These are phyloP conservation scores for Eupithecia pulchellata DNA, from an alignment of 2,888 invertebrate species.

Conservation along the genomic window DNA sequence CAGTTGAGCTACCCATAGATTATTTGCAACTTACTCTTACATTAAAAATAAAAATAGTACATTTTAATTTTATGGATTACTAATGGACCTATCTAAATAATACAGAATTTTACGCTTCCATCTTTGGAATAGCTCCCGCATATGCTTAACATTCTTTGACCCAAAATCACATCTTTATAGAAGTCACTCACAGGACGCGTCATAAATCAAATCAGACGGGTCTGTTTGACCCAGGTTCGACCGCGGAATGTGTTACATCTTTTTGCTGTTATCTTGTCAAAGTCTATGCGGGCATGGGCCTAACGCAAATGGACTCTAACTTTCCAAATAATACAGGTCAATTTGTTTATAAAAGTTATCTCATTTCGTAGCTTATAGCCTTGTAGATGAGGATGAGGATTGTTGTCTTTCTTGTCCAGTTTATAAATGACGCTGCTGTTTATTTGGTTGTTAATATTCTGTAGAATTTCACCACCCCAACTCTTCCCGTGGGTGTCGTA, in stretches of 20 bases:
- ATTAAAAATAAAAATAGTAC: too few species aligned
- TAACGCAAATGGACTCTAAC: constrained; percentile 15
- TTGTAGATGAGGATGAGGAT: neutral
- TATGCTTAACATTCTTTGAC: neutral
- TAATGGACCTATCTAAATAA: neutral
- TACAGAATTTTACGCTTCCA: neutral
- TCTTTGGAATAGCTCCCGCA: neutral
- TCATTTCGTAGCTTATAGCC: neutral
- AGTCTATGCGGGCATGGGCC: neutral
- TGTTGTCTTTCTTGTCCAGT: neutral
- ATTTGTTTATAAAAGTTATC: neutral
- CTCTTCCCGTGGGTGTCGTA: too few species aligned
- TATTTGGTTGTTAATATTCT: neutral
- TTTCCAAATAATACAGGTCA: neutral
- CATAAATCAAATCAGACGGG: constrained; percentile 3
- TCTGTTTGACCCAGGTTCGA: neutral
- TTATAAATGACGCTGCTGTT: neutral
- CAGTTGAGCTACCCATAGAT: too few species aligned
- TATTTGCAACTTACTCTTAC: too few species aligned
- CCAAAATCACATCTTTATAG: neutral
- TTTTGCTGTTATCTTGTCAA: constrained; percentile 4
- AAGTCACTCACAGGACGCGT: neutral
- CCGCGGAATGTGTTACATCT: constrained; percentile 2
- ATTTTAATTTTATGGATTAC: too few species aligned
- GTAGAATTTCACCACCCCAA: neutral